Evolutionary conservation across 2,797 vertebrate genomes (phyloP).

Genomic region (Microctenopoma lineatum): DNA sequence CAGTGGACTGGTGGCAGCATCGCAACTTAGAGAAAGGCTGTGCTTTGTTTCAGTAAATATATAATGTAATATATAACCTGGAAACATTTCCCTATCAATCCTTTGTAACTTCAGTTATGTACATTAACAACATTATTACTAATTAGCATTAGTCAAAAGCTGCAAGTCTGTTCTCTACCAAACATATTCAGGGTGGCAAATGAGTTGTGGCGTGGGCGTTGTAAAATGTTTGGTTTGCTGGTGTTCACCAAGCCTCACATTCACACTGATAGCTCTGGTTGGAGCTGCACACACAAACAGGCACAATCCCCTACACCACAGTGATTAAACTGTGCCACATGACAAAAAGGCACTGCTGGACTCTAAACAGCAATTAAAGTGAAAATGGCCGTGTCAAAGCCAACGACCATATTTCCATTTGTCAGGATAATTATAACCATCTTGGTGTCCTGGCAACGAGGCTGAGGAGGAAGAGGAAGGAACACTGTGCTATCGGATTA

Average conservation of each 20-base stretch:
- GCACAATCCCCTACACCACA: neutral
- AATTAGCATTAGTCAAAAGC: too few species aligned
- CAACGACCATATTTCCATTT: slow-evolving; percentile 52
- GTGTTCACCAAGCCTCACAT: slow-evolving; percentile 27
- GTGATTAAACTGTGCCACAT: slow-evolving; percentile 33
- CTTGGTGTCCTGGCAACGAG: slow-evolving; percentile 16
- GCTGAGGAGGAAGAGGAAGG: slow-evolving; percentile 19
- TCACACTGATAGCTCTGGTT: slow-evolving; percentile 34
- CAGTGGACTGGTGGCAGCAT: neutral
- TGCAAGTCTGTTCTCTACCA: too few species aligned
- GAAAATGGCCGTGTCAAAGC: slow-evolving; percentile 59
- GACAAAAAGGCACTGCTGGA: slow-evolving; percentile 48
- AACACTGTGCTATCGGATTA: slow-evolving; percentile 36
- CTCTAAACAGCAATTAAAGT: slow-evolving; percentile 63
- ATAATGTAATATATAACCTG: too few species aligned
- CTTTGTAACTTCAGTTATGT: too few species aligned
- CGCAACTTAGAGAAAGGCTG: too few species aligned
- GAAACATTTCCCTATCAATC: too few species aligned
- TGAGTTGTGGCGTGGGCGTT: neutral
- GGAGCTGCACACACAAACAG: neutral
- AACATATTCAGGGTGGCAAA: too few species aligned
- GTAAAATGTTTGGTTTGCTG: neutral
- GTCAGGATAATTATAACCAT: slow-evolving; percentile 52
- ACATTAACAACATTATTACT: too few species aligned
- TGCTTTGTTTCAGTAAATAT: too few species aligned